Evolutionary conservation across 2,797 vertebrate genomes (phyloP).

Genomic region (Pogonophryne albipinna): DNA sequence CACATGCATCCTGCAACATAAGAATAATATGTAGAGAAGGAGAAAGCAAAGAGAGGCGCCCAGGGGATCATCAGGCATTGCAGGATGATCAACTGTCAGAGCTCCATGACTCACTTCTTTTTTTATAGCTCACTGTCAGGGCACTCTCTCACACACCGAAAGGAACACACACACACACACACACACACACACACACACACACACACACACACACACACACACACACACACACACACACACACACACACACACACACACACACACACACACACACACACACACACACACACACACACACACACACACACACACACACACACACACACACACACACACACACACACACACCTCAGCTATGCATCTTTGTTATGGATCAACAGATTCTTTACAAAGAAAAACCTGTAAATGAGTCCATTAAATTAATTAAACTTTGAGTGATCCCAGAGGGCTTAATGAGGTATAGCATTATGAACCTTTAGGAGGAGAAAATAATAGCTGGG

Average conservation of each 20-base stretch:
- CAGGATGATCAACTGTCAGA: conserved; percentile 40
- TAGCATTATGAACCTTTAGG: neutral
- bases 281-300: conserved; percentile 13
- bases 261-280: conserved; percentile 7
- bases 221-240: conserved; percentile 25
- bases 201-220: conserved; percentile 33
- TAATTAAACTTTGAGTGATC: neutral
- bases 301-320: conserved; percentile 24
- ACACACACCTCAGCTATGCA: conserved; percentile 21
- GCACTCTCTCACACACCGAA: conserved; percentile 16
- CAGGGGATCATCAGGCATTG: conserved; percentile 31
- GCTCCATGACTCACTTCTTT: conserved; percentile 43
- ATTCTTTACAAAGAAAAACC: conserved; percentile 4
- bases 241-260: conserved; percentile 22
- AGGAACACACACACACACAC: conserved; percentile 9
- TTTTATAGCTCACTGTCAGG: conserved; percentile 26
- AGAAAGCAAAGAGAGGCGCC: conserved; percentile 7
- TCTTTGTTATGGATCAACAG: conserved; percentile 7
- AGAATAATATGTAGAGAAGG: neutral
- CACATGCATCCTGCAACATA: neutral
- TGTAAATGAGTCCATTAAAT: neutral
- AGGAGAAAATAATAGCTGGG: neutral
- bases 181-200: conserved; percentile 31
- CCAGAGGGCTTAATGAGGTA: neutral
- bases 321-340: conserved; percentile 34